Base-by-base conservation (phyloP, 2,113 vertebrate species). In the Nanger granti region DNA sequence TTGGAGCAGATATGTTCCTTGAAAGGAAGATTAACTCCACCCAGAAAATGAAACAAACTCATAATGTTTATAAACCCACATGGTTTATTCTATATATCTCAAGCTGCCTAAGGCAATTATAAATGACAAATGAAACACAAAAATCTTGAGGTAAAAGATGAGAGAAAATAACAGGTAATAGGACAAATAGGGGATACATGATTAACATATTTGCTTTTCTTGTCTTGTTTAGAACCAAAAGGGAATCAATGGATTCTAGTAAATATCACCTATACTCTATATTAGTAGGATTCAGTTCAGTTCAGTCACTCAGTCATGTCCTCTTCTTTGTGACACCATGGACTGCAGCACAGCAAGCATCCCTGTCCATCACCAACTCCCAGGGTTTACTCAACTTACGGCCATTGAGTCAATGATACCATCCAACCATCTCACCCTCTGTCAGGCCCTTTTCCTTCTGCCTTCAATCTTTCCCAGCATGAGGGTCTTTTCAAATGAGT, bases 11-110 rank as follows among this genome's bases (percentile, higher is more conserved):
- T 91, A 62, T 34, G 24, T 85, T 96, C 9, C 8, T 92, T 73
- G 47, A 83, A 95, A 92, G 64, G 91, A 96, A 91, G 13, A 85
- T 89, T 31, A 89, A 89, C 37, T 86, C n/a, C 54, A 69, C 28
- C 24, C 11, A 86, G 34, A 94, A 95, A 94, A 80, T 28, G 44
- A 95, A 85, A 24, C 7, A 64, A 89, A 52, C 5, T 49, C 89
- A 82, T 73, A 94, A 37, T 3, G 93, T 82, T 89, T 89, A 93
- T n/a, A 94, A 55, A 54, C 13, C 55, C 52, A 85, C 3, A 15
- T 83, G 79, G 12, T 60, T 92, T 93, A 14, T 3, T 98, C 97
- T 94, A 91, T 3, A 29, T 47, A 94, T 12, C 13, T 12, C 11
- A 95, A 52, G 28, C 59, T 59, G 34, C 29, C 89, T 47, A 66